Evolutionary conservation across 2,888 invertebrate species (phyloP), one percentile per base, ranked within the genome.

Genomic region (Drosophila nr. fundita): DNA sequence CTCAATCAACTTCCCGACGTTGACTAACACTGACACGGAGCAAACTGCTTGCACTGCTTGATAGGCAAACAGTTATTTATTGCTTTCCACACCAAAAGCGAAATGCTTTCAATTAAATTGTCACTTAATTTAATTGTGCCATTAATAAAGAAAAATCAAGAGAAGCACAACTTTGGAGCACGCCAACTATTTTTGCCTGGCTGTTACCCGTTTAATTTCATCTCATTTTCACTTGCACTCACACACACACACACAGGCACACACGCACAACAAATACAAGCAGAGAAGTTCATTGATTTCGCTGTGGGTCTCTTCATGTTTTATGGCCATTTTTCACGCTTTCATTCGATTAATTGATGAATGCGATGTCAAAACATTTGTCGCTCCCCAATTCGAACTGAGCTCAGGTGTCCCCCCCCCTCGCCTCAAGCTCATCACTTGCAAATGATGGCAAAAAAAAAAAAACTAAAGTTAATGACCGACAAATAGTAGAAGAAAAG

Each of bases 281-380:
- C 45, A 15, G 45, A 29, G 27, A 79, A 85, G 86, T 88, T 89
- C 90, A 89, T 83, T 85, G 86, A 88, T 83, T 89, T 84, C 48
- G 32, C 34, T 60, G 59, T 71, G 45, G 67, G 57, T 60, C 42
- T 59, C 21, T 34, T 27, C 27, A 30, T 61, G 57, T 71, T 77
- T 86, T 72, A 82, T 79, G 66, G 48, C 42, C 68, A 67, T 53
- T 79, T 82, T 87, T 79, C 84, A 87, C 87, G 89, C 89, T 89
- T 81, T 88, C 89, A 67, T 81, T 80, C 75, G 76, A 80, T 84
- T 83, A 81, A 83, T 80, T 86, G 85, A 78, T 81, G 73, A 76
- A 65, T 80, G 76, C 77, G 75, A 77, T 84, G 82, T 83, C 80
- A 76, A 82, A 83, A 79, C 73, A 83, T 76, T 84, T 86, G 74